Percentiles rank a stretch among this genome's conserved stretches.
phyloP scores from a whole-genome alignment of 2,797 vertebrate genomes.

The Scolopax rusticola region DNA sequence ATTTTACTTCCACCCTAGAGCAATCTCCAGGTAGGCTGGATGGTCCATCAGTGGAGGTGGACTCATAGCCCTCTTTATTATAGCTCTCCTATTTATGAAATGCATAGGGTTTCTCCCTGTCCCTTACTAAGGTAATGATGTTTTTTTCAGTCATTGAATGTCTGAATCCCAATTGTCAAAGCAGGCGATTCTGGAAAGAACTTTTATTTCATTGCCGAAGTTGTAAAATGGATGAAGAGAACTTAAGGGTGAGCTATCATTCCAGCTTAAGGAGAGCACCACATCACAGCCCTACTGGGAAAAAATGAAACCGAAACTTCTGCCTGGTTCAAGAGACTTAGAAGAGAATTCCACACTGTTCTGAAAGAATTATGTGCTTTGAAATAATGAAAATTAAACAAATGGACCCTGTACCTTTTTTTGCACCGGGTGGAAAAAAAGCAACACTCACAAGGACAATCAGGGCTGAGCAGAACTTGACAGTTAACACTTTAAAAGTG shows the following conservation, averaged over 20 bases:
- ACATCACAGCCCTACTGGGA: fast-evolving
- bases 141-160: not conserved
- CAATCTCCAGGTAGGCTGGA: not conserved
- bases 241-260: not conserved
- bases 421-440: not conserved
- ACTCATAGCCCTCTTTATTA: not conserved
- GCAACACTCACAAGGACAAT: not conserved
- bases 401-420: not conserved
- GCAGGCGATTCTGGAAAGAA: not conserved
- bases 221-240: fast-evolving
- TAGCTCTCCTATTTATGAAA: not conserved
- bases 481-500: not conserved
- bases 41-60: not conserved
- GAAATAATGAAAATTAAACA: not conserved
- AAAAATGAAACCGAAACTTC: not conserved
- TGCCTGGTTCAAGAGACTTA: not conserved
- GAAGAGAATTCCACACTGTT: not conserved
- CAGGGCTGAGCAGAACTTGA: not conserved
- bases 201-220: not conserved
- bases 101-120: not conserved
- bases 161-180: not conserved
- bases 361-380: not conserved
- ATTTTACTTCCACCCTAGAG: not conserved
- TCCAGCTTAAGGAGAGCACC: not conserved
- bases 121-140: not conserved